A percentile compares a stretch with the other conserved stretches of the same genome.
Evolutionary conservation across 2,888 invertebrate species (phyloP).

Genomic region (Caenorhabditis panamensis): DNA sequence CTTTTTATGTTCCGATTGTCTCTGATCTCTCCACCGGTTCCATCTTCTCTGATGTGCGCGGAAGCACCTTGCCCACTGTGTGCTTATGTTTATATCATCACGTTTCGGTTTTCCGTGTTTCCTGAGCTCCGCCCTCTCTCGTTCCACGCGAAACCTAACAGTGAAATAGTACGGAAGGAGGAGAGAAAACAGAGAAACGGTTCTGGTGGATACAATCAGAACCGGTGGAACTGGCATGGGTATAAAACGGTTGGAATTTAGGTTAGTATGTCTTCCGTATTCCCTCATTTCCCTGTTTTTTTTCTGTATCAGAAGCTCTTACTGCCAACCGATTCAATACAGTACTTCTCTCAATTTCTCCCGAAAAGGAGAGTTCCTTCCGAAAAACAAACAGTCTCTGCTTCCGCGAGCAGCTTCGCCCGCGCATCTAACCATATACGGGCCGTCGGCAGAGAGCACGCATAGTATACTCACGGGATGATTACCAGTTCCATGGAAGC

Average conservation of each 20-base stretch:
- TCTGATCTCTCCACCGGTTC: conserved; percentile 24
- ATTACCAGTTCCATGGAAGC: conserved; percentile 6
- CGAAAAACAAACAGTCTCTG: conserved; percentile 31
- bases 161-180: conserved; percentile 4
- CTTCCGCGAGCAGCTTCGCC: conserved; percentile 10
- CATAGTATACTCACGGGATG: conserved; percentile 25
- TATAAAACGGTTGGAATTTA: conserved; percentile 34
- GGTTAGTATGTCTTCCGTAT: background rate
- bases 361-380: conserved; percentile 20
- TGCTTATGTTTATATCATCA: conserved; percentile 42
- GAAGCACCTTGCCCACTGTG: conserved; percentile 18
- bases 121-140: conserved; percentile 23
- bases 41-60: conserved; percentile 21
- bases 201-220: conserved; percentile 11
- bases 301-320: background rate
- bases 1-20: conserved; percentile 36
- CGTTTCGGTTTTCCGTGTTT: conserved; percentile 52
- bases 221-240: conserved; percentile 34
- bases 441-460: conserved; percentile 32
- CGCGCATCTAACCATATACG: conserved; percentile 29
- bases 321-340: background rate
- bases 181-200: conserved; percentile 20
- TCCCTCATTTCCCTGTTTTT: background rate
- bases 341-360: background rate
- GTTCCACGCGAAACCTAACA: conserved; percentile 27